Base-by-base conservation (phyloP, 2,113 vertebrate species). In the Motacilla alba region DNA sequence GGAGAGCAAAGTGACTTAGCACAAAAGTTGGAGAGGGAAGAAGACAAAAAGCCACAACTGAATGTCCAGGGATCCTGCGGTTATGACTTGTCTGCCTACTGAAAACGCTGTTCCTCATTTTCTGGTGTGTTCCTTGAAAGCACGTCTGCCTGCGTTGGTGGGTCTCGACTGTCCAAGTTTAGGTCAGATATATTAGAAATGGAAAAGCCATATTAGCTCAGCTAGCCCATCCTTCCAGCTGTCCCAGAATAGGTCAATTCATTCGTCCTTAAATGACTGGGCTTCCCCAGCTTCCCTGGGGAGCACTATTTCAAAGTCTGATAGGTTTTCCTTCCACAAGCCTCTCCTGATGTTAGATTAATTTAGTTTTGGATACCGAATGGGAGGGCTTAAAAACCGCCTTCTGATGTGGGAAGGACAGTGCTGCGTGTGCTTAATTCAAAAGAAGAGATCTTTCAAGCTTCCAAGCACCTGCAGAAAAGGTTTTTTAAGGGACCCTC, bases 11-110 rank as follows among this genome's bases (percentile, higher is more conserved):
- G 37, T 81, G 39, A 80, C 90, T 95, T 86, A 88, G 76, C 79
- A 87, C 73, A 92, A 55, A 94, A 93, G 13, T 73, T 97, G 95
- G 95, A 97, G 89, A 87, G 37, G 49, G 83, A 96, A 82, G 80
- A 89, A 94, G 86, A 95, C 83, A 94, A 83, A 94, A 97, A 97
- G 78, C 94, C 95, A 95, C 90, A 96, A 63, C 47, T 21, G 77
- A 96, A 92, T 55, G 89, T 94, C 96, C 83, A 94, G 92, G 92
- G 94, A 96, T 90, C 73, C 63, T 96, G 90, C 72, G 92, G 95
- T 96, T 96, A 95, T 83, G 90, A 94, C 74, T 94, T 79, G 81
- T 69, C 83, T 93, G 84, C 52, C 67, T 92, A 28, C 84, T 96
- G 33, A 77, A 87, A 94, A 77, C 37, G 41, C 44, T 83, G 59